Evolutionary conservation across 2,113 vertebrate species (phyloP).

Genomic region (Brachyhypopomus gauderio): DNA sequence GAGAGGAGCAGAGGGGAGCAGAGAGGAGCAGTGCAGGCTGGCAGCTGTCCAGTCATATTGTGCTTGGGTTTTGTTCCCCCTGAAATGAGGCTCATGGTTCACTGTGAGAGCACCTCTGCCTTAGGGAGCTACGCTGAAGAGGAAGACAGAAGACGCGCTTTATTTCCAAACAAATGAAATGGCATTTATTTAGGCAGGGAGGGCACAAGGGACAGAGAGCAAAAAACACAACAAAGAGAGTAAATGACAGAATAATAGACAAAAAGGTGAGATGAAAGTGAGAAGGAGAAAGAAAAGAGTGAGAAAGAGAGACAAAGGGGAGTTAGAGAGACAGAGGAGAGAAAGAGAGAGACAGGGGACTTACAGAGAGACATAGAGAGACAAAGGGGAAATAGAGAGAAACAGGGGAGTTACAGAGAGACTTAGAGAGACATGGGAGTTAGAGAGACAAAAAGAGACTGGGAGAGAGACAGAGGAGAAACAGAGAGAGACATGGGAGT

Average conservation of each 20-base stretch:
- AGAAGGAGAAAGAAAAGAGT: not conserved
- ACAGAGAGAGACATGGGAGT: too few relatives aligned
- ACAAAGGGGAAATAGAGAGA: too few relatives aligned
- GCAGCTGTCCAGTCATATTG: conserved; percentile 27
- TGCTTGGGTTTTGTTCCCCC: not conserved
- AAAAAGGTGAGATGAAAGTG: not conserved
- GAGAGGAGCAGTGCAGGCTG: not conserved
- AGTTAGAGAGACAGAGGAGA: too few relatives aligned
- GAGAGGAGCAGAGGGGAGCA: too few relatives aligned
- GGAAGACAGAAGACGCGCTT: conserved; percentile 31
- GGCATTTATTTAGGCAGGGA: conserved; percentile 35
- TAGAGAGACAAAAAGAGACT: too few relatives aligned
- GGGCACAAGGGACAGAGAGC: not conserved
- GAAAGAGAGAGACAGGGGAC: not conserved
- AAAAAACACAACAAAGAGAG: not conserved
- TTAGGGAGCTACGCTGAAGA: not conserved
- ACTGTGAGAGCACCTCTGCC: too few relatives aligned
- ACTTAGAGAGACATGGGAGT: too few relatives aligned
- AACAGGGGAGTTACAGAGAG: too few relatives aligned
- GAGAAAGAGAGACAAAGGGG: not conserved
- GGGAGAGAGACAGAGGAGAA: too few relatives aligned
- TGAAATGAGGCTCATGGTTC: too few relatives aligned
- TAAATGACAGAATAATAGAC: not conserved
- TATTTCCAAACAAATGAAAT: conserved; percentile 39
- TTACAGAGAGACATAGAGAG: not conserved